A percentile compares a stretch with the other conserved stretches of the same genome.
These are phyloP conservation scores for Brachionus paranguensis DNA, from an alignment of 1,140 invertebrate species.

Conservation along the genomic window DNA sequence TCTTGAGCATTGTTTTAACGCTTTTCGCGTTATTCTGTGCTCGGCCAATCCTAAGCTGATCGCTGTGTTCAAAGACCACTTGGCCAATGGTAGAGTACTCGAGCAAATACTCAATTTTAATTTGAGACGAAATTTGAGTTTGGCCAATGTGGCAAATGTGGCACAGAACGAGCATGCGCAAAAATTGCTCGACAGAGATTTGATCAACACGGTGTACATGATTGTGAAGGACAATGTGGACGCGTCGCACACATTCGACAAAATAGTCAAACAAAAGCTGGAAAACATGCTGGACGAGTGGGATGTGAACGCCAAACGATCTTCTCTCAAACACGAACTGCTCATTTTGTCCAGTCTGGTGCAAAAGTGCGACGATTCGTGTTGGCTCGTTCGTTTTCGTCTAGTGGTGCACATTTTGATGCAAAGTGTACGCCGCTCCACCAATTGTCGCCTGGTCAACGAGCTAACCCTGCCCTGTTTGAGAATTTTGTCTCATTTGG, in stretches of 20 bases:
- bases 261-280: not conserved
- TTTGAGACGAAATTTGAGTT: not conserved
- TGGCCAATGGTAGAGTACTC: not conserved
- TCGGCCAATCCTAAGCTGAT: not conserved
- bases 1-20: conserved; percentile 84
- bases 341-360: conserved; percentile 76
- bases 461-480: conserved; percentile 73
- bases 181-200: not conserved
- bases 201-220: not conserved
- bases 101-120: conserved; percentile 16
- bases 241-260: conserved; percentile 8
- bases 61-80: not conserved
- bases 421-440: conserved; percentile 63
- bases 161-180: not conserved
- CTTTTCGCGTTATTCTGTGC: conserved; percentile 73
- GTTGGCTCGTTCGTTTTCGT: conserved; percentile 81
- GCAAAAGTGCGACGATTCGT: conserved; percentile 77
- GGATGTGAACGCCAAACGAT: conserved; percentile 52
- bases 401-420: conserved; percentile 74
- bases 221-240: not conserved
- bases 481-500: conserved; percentile 71
- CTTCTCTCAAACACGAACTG: conserved; percentile 75
- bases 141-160: not conserved
- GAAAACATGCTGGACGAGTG: not conserved
- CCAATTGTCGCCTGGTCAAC: conserved; percentile 65